A percentile compares a stretch with the other conserved stretches of the same genome.
Evolutionary conservation across 2,797 vertebrate genomes (phyloP).

Genomic region (Anguilla marmorata): DNA sequence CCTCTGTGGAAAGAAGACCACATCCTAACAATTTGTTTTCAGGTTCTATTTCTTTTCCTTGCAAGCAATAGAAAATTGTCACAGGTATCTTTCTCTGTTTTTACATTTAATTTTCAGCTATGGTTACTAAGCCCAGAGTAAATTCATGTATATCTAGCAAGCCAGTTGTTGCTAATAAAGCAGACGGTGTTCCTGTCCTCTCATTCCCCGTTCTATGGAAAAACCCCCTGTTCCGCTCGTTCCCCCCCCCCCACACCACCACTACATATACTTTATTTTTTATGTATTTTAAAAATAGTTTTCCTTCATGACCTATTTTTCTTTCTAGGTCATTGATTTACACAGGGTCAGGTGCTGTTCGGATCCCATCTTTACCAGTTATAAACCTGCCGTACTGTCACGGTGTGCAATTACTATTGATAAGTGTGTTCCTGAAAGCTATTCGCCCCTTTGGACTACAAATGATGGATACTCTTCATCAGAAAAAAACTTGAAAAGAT

Average conservation of each 20-base stretch:
- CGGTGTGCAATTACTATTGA: background rate
- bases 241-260: background rate
- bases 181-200: background rate
- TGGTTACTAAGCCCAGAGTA: background rate
- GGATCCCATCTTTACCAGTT: background rate
- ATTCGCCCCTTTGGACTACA: background rate
- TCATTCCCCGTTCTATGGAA: background rate
- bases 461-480: background rate
- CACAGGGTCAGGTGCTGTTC: background rate
- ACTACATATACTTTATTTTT: background rate
- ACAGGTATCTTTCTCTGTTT: background rate
- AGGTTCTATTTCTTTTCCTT: background rate
- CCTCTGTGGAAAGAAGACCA: background rate
- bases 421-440: background rate
- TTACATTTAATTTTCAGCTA: background rate
- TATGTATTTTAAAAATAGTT: background rate
- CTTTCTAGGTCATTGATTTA: background rate
- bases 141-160: background rate
- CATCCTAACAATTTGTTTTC: background rate
- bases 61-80: background rate
- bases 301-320: background rate
- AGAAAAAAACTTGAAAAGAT: background rate
- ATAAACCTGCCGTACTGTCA: background rate
- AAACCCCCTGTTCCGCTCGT: background rate
- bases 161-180: background rate